These are phyloP conservation scores for Cataglyphis cursor DNA, from an alignment of 2,888 invertebrate species.

Conservation along the genomic window DNA sequence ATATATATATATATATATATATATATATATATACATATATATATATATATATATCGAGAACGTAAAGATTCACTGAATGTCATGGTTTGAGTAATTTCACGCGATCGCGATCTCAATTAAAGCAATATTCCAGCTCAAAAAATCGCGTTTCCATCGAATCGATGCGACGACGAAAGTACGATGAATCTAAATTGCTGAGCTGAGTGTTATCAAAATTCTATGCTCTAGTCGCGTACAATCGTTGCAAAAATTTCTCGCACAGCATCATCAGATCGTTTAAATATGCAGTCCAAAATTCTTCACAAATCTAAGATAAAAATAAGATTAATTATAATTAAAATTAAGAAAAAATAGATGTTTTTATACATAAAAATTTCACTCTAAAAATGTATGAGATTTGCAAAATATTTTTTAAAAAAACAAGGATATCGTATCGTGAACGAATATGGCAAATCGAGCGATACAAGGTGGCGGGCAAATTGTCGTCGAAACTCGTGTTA, in stretches of 20 bases:
- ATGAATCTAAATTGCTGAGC: slow-evolving; percentile 33
- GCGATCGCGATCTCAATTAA: slow-evolving; percentile 58
- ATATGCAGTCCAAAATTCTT: background rate
- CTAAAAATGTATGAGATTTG: background rate
- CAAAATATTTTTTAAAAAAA: background rate
- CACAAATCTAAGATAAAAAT: background rate
- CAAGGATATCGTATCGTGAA: background rate
- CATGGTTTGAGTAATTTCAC: slow-evolving; percentile 59
- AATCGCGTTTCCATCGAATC: slow-evolving; percentile 38
- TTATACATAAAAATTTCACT: background rate
- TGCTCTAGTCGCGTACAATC: background rate
- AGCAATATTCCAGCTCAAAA: slow-evolving; percentile 55
- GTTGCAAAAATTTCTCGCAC: slow-evolving; percentile 1
- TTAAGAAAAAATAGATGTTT: background rate
- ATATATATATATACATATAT: too few species aligned
- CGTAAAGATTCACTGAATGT: slow-evolving; percentile 56
- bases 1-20: too few species aligned
- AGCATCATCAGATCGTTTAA: background rate
- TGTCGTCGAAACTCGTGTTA: slow-evolving; percentile 59
- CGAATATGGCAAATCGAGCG: slow-evolving; percentile 49
- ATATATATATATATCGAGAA: too few species aligned
- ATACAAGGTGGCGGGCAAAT: slow-evolving; percentile 57
- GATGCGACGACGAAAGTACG: slow-evolving; percentile 25
- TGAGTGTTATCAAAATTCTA: slow-evolving; percentile 25
- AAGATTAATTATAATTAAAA: background rate